phyloP scores from a whole-genome alignment of 2,888 invertebrate species.

The Scaptomyza reducta region DNA sequence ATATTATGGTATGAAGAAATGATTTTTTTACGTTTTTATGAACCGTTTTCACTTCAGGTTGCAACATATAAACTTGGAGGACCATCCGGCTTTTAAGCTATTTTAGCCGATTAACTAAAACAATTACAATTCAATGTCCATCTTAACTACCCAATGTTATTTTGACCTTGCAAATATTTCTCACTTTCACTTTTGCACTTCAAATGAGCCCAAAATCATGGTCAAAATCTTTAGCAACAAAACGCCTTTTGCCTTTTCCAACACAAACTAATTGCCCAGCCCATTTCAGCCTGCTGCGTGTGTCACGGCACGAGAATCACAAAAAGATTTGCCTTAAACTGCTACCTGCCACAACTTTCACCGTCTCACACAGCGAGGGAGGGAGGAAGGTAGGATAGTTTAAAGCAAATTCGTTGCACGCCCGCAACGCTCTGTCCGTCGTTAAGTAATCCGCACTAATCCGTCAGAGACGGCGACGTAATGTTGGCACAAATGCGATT shows the following conservation, averaged over 20 bases:
- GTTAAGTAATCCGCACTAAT: constrained; percentile 68
- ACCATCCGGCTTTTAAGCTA: no score
- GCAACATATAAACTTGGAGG: no score
- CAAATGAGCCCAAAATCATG: constrained; percentile 19
- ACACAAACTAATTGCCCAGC: constrained; percentile 25
- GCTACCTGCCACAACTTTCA: constrained; percentile 73
- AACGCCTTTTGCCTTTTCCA: constrained; percentile 43
- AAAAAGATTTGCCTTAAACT: constrained; percentile 43
- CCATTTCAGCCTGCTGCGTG: constrained; percentile 33
- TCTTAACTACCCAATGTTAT: neutral
- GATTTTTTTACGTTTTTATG: no score
- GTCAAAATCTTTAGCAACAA: constrained; percentile 41
- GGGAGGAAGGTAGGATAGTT: neutral
- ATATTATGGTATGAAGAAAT: no score
- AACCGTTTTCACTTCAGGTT: no score
- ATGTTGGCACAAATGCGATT: constrained; percentile 74
- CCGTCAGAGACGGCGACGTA: constrained; percentile 62
- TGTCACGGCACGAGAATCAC: constrained; percentile 39
- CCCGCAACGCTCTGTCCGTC: constrained; percentile 11
- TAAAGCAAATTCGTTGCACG: constrained; percentile 19
- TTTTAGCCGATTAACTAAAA: no score
- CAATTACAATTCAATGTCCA: neutral
- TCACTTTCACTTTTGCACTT: constrained; percentile 50
- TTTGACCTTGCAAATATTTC: constrained; percentile 21
- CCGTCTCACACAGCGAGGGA: constrained; percentile 8